phyloP scores from a whole-genome alignment of 2,797 vertebrate species.

The Chrysocyon brachyurus region DNA sequence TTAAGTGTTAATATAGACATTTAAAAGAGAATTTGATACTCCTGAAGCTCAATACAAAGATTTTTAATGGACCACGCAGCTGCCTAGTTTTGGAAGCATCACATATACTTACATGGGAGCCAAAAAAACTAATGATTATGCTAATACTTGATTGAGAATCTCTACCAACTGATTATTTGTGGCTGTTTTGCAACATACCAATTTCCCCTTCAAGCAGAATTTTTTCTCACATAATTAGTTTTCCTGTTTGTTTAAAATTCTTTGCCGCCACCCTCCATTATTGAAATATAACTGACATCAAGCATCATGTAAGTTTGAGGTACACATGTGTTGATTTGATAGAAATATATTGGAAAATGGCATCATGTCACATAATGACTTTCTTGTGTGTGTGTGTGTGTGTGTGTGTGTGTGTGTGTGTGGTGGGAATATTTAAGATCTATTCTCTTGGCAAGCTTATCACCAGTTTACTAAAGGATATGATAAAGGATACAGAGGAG shows the following conservation, averaged over 20 bases:
- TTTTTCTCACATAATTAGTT: not conserved
- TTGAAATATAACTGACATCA: not conserved
- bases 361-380: not conserved
- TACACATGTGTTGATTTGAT: not conserved
- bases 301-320: not conserved
- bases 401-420: not conserved
- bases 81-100: not conserved
- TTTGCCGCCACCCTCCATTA: not conserved
- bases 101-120: not conserved
- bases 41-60: not conserved
- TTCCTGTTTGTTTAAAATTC: not conserved
- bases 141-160: not conserved
- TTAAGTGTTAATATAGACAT: not conserved
- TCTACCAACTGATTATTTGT: not conserved
- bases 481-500: not conserved
- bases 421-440: not conserved
- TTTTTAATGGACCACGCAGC: not conserved
- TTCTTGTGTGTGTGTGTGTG: not conserved
- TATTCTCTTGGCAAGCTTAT: not conserved
- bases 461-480: not conserved
- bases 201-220: not conserved
- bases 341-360: not conserved
- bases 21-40: not conserved
- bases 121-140: constrained; percentile 12
- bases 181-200: not conserved